Evolutionary conservation across 2,797 vertebrate species (phyloP), one percentile per base, ranked within the genome.

Genomic region (Brachymystax lenok): DNA sequence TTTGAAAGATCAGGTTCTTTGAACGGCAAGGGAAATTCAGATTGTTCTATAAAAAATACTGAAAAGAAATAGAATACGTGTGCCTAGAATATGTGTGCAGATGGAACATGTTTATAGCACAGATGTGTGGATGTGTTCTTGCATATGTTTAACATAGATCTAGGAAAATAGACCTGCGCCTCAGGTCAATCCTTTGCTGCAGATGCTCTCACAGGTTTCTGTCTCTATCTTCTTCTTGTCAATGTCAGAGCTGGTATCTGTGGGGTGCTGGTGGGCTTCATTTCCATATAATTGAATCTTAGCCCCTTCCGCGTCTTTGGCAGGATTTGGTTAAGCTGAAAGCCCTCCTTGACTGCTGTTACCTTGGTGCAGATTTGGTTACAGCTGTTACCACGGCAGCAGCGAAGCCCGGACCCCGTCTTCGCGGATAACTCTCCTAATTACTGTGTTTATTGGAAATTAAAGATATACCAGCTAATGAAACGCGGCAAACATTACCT

Each of bases 381-480:
- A 93, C 93, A 92, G 91, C 93, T 91, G 92, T 91, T 93, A 89
- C 88, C 90, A 86, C 90, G 83, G 91, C 90, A 87, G 88, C 92
- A 91, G 91, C 84, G 50, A 87, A 92, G 89, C 93, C 91, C 88
- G 88, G 82, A 82, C 86, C 35, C 87, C 67, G 91, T 95, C 92
- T 94, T 92, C 83, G 85, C 83, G 92, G 93, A 94, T 93, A 93
- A 92, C 89, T 89, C 81, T 82, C 86, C 92, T 95, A 95, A 95
- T 95, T 94, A 94, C 92, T 89, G 92, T 93, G 94, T 94, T 94
- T 94, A 94, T 94, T 93, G 93, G 93, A 94, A 94, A 95, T 95
- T 95, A 95, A 94, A 94, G 94, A 94, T 92, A 94, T 91, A 93
- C 93, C 91, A 87, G 90, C 90, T 94, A 94, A 94, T 95, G 93